phyloP scores from a whole-genome alignment of 2,888 invertebrate species.

The Chaetoderma sp. region DNA sequence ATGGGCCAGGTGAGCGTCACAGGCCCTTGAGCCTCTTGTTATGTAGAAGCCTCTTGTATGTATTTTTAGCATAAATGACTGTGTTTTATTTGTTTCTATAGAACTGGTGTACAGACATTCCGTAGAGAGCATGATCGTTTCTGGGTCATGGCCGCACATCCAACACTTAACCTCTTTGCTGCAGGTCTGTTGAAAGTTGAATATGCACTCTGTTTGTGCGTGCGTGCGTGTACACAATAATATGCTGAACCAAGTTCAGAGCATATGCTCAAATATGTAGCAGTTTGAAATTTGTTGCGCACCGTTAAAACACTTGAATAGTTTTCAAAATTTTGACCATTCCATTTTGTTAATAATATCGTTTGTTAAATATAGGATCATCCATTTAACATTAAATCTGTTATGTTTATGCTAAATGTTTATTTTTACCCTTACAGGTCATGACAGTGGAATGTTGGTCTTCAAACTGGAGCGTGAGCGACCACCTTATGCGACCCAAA shows the following conservation, averaged over 20 bases:
- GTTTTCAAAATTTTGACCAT: too few relatives aligned
- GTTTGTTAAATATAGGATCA: too few relatives aligned
- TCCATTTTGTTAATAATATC: too few relatives aligned
- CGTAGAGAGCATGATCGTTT: constrained; percentile 96
- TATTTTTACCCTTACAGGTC: constrained; percentile 72
- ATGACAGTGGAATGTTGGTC: constrained; percentile 96
- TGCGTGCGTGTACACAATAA: too few relatives aligned
- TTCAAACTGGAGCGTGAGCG: constrained; percentile 93
- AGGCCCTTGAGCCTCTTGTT: too few relatives aligned
- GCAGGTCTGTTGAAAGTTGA: constrained; percentile 76
- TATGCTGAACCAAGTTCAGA: too few relatives aligned
- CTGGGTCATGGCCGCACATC: constrained; percentile 97
- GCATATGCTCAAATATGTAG: too few relatives aligned
- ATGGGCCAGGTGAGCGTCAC: too few relatives aligned
- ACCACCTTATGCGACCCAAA: constrained; percentile 94
- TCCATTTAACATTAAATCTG: too few relatives aligned
- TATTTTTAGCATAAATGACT: neutral
- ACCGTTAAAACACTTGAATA: too few relatives aligned
- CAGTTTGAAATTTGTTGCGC: too few relatives aligned
- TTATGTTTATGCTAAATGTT: neutral
- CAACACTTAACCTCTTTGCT: constrained; percentile 94
- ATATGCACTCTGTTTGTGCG: neutral
- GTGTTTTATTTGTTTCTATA: constrained; percentile 33
- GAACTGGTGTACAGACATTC: constrained; percentile 69
- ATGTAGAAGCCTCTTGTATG: too few relatives aligned